These are phyloP conservation scores for human DNA, from an alignment of 2,113 vertebrate species.

Conservation along the genomic window DNA sequence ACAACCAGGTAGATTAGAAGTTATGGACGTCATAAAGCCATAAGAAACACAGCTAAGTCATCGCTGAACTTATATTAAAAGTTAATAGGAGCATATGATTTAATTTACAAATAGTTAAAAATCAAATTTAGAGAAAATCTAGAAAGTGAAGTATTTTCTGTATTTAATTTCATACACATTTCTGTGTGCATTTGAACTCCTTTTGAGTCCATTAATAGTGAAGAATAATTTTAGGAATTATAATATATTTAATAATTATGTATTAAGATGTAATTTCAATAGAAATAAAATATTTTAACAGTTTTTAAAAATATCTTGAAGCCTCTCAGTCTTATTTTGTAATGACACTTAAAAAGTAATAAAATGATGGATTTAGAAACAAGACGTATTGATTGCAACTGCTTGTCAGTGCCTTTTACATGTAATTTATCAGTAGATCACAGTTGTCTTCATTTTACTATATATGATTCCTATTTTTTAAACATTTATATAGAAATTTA, in stretches of 20 bases:
- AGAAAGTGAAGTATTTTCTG: background rate
- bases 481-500: background rate
- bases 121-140: background rate
- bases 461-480: background rate
- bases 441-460: background rate
- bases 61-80: background rate
- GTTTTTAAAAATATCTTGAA: slow-evolving; percentile 1
- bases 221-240: background rate
- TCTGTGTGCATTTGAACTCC: background rate
- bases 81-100: background rate
- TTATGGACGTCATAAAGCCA: background rate
- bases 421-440: background rate
- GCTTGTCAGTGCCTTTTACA: background rate
- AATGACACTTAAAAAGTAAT: slow-evolving; percentile 16
- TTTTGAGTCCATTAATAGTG: slow-evolving; percentile 6
- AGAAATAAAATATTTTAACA: background rate
- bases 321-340: background rate
- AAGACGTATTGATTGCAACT: background rate
- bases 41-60: background rate
- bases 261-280: background rate
- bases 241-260: background rate
- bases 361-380: background rate
- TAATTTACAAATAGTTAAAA: slow-evolving; percentile 43
- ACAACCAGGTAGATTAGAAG: background rate
- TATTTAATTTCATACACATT: background rate